A percentile compares a stretch with the other conserved stretches of the same genome.
Evolutionary conservation across 92 coral and sea anemone species (phyloP).

Genomic region (Zoanthus solanderi): DNA sequence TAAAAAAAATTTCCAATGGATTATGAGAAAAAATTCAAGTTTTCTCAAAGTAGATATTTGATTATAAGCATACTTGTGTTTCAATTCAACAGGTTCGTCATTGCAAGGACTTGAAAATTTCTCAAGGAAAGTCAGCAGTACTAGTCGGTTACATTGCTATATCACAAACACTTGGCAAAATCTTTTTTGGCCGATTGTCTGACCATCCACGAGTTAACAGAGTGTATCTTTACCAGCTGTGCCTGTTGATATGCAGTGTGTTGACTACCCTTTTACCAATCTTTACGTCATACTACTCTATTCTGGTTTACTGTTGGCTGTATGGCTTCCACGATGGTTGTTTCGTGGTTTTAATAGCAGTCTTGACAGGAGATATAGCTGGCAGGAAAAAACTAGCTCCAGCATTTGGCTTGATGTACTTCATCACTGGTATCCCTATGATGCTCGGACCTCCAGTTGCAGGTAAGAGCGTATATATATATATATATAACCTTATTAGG

Average conservation of each 20-base stretch:
- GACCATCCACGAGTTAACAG: slow-evolving; percentile 75
- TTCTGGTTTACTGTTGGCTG: slow-evolving; percentile 61
- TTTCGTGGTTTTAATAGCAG: slow-evolving; percentile 66
- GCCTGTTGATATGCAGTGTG: slow-evolving; percentile 70
- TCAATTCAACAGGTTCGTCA: slow-evolving; percentile 75
- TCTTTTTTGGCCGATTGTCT: slow-evolving; percentile 74
- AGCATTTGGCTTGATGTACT: slow-evolving; percentile 72
- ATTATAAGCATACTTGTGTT: not conserved
- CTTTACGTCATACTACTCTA: slow-evolving; percentile 61
- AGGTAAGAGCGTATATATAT: slow-evolving; percentile 48
- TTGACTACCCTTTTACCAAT: slow-evolving; percentile 70
- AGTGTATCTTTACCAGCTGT: slow-evolving; percentile 66
- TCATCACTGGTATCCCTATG: slow-evolving; percentile 66
- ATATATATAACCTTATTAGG: not conserved
- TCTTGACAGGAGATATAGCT: slow-evolving; percentile 65
- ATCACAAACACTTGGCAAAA: slow-evolving; percentile 79
- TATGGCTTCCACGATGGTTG: slow-evolving; percentile 78
- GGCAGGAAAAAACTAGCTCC: slow-evolving; percentile 68
- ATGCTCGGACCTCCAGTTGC: slow-evolving; percentile 76
- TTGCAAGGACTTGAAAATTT: slow-evolving; percentile 81
- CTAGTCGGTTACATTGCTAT: slow-evolving; percentile 84
- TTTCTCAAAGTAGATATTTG: too few species aligned
- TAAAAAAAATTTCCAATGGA: too few species aligned
- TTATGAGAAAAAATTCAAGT: too few species aligned
- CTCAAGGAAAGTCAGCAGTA: slow-evolving; percentile 66